phyloP scores from a whole-genome alignment of 2,113 vertebrate genomes.

The Paracyprichromis sp. region DNA sequence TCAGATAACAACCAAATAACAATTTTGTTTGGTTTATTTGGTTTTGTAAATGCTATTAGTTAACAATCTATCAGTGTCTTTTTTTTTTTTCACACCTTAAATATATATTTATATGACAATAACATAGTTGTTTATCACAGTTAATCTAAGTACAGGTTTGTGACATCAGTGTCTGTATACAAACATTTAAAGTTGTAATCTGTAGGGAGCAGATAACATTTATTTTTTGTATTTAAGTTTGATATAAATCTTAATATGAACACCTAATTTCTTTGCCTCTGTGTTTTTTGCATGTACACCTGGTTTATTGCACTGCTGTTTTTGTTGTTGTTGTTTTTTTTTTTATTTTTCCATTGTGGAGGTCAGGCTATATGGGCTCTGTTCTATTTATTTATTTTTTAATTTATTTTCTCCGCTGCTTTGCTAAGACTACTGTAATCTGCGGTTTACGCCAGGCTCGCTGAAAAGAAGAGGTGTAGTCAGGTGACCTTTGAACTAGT shows the following conservation, averaged over 20 bases:
- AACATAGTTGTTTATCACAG: neutral
- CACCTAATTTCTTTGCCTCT: neutral
- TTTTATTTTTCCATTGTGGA: neutral
- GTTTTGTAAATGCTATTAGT: neutral
- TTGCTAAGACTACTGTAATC: neutral
- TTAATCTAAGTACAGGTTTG: neutral
- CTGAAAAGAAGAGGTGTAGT: neutral
- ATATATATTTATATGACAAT: neutral
- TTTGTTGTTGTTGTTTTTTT: neutral
- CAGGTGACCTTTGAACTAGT: neutral
- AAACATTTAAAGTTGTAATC: neutral
- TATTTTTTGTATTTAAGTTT: neutral
- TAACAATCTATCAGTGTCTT: neutral
- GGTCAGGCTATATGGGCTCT: neutral
- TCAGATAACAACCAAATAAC: neutral
- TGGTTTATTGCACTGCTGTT: neutral
- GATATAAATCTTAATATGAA: neutral
- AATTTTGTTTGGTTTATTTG: neutral
- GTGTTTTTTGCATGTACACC: neutral
- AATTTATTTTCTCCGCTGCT: neutral
- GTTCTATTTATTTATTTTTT: neutral
- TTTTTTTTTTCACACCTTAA: neutral
- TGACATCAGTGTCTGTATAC: neutral
- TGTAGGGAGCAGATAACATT: neutral
- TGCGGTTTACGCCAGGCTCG: fast-evolving